These are phyloP conservation scores for Pavo muticus DNA, from an alignment of 2,113 vertebrate species.

Conservation along the genomic window DNA sequence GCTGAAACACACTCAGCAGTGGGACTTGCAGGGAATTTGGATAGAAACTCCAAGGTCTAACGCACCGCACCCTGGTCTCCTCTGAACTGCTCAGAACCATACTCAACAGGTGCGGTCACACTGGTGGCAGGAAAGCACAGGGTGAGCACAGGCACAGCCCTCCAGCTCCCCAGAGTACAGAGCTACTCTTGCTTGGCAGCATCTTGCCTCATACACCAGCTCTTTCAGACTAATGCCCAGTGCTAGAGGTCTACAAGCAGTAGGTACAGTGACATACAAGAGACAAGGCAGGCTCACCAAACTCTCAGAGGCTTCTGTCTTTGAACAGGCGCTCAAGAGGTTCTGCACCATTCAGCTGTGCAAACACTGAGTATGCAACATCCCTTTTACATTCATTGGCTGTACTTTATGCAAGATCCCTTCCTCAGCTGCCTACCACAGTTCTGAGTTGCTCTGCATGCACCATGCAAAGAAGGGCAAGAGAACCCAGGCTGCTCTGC, in stretches of 20 bases:
- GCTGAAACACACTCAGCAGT: neutral
- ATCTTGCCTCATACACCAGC: neutral
- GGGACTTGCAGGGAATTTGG: neutral
- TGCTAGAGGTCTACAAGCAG: accelerated
- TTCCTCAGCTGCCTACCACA: neutral
- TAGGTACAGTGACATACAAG: neutral
- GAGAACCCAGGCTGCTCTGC: neutral
- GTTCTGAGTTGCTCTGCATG: neutral
- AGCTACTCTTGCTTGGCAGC: neutral
- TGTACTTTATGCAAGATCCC: accelerated
- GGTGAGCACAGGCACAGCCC: neutral
- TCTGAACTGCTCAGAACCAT: neutral
- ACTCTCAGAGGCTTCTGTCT: neutral
- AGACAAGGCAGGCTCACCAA: neutral
- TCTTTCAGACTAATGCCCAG: neutral
- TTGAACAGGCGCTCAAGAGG: neutral
- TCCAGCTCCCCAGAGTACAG: slow-evolving; percentile 6
- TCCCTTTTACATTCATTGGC: neutral
- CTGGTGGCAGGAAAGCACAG: neutral
- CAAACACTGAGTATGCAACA: accelerated
- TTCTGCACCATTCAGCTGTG: neutral
- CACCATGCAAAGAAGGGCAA: neutral
- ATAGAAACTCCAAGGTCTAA: neutral
- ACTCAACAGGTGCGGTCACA: neutral
- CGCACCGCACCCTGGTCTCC: neutral